Percentiles rank a stretch among this genome's conserved stretches.
Conservation (phyloP, 2,888 invertebrate genomes). For the Scaptomyza flava region DNA sequence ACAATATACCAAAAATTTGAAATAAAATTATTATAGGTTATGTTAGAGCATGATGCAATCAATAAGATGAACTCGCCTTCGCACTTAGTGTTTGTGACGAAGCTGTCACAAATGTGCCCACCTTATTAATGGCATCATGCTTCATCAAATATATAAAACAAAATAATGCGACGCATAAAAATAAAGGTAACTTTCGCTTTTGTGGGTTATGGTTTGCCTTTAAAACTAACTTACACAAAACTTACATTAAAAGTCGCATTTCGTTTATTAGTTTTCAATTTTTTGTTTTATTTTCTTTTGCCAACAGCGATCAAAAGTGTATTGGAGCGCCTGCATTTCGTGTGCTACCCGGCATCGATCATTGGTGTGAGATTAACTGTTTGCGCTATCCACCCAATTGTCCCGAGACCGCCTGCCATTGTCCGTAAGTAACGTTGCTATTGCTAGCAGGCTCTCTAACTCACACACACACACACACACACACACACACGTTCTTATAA, state of each 20-base stretch:
- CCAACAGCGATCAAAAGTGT: conserved; percentile 91
- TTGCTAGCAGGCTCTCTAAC: background rate
- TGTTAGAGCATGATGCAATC: too few species aligned
- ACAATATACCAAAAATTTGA: background rate
- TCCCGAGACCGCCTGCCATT: conserved; percentile 90
- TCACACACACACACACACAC: background rate
- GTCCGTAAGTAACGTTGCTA: conserved; percentile 89
- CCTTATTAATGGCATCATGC: too few species aligned
- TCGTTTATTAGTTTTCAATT: background rate
- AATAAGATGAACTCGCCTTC: too few species aligned
- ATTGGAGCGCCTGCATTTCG: conserved; percentile 88
- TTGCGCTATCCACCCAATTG: conserved; percentile 94
- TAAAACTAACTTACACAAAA: too few species aligned
- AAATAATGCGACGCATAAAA: too few species aligned
- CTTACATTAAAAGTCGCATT: too few species aligned
- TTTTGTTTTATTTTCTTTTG: background rate
- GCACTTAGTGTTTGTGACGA: too few species aligned
- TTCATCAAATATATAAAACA: too few species aligned
- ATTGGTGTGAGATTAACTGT: conserved; percentile 95
- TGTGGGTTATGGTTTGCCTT: too few species aligned
- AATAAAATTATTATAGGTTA: too few species aligned
- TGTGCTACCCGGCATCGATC: conserved; percentile 90
- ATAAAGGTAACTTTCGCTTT: conserved; percentile 1
- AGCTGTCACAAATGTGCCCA: too few species aligned
- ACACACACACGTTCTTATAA: background rate